A percentile compares a stretch with the other conserved stretches of the same genome.
phyloP scores from a whole-genome alignment of 1,140 invertebrate species.

The Prorops nasuta region DNA sequence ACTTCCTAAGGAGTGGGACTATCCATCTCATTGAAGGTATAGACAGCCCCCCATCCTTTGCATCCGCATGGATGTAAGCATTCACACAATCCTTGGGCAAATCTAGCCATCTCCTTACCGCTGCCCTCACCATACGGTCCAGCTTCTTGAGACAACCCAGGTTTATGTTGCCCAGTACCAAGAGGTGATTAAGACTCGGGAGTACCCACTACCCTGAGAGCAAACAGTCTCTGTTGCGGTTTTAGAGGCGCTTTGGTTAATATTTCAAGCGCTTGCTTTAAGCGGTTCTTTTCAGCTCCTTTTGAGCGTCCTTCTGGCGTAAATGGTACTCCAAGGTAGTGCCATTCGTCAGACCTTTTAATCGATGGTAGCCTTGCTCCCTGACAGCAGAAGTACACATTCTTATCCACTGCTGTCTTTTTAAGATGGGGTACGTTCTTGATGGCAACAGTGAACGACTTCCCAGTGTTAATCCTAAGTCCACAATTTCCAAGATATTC shows the following conservation, averaged over 20 bases:
- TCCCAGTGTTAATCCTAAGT: constrained; percentile 31
- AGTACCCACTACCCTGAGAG: neutral
- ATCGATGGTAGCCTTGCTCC: neutral
- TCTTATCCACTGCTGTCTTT: constrained; percentile 2
- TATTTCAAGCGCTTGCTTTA: neutral
- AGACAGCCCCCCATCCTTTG: constrained; percentile 10
- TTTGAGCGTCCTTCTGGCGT: constrained; percentile 16
- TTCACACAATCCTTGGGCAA: constrained; percentile 8
- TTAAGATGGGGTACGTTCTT: constrained; percentile 17
- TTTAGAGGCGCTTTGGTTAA: constrained; percentile 15
- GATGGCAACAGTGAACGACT: constrained; percentile 35
- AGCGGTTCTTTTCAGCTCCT: neutral
- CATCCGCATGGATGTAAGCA: constrained; percentile 17
- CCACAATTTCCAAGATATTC: constrained; percentile 20
- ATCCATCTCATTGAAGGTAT: constrained; percentile 14
- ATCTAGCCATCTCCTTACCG: constrained; percentile 14
- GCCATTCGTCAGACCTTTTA: constrained; percentile 27
- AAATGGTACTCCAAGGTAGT: constrained; percentile 35
- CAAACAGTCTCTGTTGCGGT: constrained; percentile 17
- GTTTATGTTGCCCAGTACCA: constrained; percentile 3
- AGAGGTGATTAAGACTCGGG: constrained; percentile 3
- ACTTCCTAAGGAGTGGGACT: neutral
- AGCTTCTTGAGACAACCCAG: constrained; percentile 9
- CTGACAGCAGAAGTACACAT: neutral
- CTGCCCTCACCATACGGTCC: neutral